These are phyloP conservation scores for Calameuta pallipes DNA, from an alignment of 2,888 invertebrate species.

Conservation along the genomic window DNA sequence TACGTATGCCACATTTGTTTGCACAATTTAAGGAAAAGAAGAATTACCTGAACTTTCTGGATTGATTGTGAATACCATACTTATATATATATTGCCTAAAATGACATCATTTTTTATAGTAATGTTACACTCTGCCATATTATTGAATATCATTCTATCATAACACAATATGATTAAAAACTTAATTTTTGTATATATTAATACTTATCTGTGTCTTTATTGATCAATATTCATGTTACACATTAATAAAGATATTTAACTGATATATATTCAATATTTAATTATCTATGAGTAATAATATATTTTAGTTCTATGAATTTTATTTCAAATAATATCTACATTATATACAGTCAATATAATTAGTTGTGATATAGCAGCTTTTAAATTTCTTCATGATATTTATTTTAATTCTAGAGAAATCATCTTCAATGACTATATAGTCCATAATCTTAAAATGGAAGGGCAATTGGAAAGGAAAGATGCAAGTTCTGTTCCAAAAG, in stretches of 20 bases:
- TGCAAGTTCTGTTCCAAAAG: constrained; percentile 35
- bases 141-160: background rate
- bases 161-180: background rate
- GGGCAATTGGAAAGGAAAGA: constrained; percentile 37
- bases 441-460: constrained; percentile 37
- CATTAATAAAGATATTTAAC: background rate
- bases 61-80: background rate
- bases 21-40: background rate
- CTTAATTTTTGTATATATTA: background rate
- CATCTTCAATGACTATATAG: constrained; percentile 13
- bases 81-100: background rate
- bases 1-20: background rate
- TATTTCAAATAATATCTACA: background rate
- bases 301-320: background rate
- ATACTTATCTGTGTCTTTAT: background rate
- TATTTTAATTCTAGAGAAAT: background rate
- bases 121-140: background rate
- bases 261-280: background rate
- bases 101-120: background rate
- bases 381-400: background rate
- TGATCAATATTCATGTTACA: background rate
- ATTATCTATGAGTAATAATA: background rate
- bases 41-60: background rate
- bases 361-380: background rate
- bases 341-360: background rate